phyloP scores from a whole-genome alignment of 2,113 vertebrate genomes.

The Corynorhinus townsendii region DNA sequence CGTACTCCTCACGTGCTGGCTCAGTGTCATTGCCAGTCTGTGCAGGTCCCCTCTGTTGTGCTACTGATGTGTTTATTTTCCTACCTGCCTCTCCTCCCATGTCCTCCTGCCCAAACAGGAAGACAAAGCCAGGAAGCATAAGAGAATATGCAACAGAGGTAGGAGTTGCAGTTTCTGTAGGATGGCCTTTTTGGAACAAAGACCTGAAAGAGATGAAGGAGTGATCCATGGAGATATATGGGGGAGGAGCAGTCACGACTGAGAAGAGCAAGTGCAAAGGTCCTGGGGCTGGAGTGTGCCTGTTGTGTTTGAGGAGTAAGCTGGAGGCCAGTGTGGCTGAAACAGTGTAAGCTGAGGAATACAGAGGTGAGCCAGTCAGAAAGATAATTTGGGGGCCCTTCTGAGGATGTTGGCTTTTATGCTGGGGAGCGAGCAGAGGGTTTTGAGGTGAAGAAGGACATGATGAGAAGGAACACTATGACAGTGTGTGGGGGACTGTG shows the following conservation, averaged over 20 bases:
- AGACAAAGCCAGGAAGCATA: not conserved
- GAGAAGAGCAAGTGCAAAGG: not conserved
- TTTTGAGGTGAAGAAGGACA: not conserved
- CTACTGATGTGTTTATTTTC: not conserved
- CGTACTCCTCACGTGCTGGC: not conserved
- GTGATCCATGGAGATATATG: not conserved
- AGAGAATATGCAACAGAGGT: too few relatives aligned
- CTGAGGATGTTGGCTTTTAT: not conserved
- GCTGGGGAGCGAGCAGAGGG: not conserved
- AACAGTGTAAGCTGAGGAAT: not conserved
- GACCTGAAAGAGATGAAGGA: not conserved
- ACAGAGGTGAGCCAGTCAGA: not conserved
- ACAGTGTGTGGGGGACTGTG: not conserved
- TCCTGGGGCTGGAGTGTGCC: not conserved
- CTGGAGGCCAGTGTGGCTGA: not conserved
- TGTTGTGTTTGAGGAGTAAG: not conserved
- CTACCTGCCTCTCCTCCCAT: too few relatives aligned
- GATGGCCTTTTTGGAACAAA: not conserved
- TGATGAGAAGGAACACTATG: not conserved
- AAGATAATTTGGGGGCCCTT: not conserved
- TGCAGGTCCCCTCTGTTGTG: not conserved
- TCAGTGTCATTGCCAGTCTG: fast-evolving
- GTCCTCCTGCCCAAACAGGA: not conserved
- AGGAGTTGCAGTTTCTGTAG: not conserved
- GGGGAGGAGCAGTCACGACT: not conserved